Conservation (phyloP, 1,140 invertebrate species). For the Acyrthosiphon pisum region DNA sequence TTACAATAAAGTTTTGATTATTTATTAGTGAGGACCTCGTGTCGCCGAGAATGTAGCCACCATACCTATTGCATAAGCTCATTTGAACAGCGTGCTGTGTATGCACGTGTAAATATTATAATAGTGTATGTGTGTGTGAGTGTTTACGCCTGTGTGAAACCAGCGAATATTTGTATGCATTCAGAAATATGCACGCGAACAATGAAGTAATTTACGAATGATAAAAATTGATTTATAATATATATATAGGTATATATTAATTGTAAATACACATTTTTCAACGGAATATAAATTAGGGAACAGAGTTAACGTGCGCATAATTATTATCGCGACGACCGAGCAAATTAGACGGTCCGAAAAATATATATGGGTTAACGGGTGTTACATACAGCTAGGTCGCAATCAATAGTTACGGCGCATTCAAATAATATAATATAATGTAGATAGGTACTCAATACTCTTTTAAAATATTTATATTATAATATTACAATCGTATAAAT, state of each 20-base stretch:
- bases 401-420: background rate
- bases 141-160: background rate
- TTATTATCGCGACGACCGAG: slow-evolving; percentile 25
- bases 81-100: background rate
- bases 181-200: background rate
- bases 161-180: background rate
- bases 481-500: no score
- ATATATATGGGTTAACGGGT: slow-evolving; percentile 15
- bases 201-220: slow-evolving; percentile 13
- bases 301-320: background rate
- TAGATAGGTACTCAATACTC: background rate
- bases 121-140: background rate
- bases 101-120: background rate
- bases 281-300: background rate
- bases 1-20: slow-evolving; percentile 51
- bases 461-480: background rate
- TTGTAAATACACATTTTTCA: background rate
- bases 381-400: background rate
- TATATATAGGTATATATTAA: background rate
- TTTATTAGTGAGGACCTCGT: background rate
- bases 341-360: slow-evolving; percentile 30
- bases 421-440: background rate
- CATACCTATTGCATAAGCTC: slow-evolving; percentile 12
- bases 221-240: background rate
- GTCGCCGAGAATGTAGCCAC: background rate